phyloP scores from a whole-genome alignment of 1,140 invertebrate genomes.

The Brachionus sp. region DNA sequence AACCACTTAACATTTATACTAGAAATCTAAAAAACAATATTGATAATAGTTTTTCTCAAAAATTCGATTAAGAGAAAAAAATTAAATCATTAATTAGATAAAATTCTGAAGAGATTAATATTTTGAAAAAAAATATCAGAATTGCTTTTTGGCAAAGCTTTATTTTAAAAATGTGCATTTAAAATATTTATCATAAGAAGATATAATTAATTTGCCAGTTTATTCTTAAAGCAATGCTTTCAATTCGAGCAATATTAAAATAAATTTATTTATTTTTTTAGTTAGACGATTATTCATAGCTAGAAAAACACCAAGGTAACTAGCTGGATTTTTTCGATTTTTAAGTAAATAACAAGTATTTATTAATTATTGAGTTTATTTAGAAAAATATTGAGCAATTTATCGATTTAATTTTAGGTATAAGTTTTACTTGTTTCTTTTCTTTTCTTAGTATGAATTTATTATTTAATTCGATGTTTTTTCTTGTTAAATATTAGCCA shows the following conservation, averaged over 20 bases:
- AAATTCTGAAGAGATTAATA: background rate
- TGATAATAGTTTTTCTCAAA: background rate
- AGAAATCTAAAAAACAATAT: background rate
- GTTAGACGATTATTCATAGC: background rate
- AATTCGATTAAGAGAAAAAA: background rate
- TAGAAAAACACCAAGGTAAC: background rate
- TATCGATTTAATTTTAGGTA: background rate
- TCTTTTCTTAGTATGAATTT: background rate
- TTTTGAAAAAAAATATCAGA: background rate
- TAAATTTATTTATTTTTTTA: background rate
- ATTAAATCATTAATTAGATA: background rate
- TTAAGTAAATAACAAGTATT: background rate
- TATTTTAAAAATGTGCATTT: background rate
- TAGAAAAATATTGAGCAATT: background rate
- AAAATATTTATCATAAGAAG: background rate
- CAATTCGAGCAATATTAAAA: background rate
- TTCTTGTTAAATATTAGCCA: background rate
- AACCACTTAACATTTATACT: background rate
- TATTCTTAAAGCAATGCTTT: background rate
- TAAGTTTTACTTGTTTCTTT: background rate
- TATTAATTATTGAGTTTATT: background rate
- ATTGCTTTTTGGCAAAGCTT: background rate
- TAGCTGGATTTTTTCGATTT: background rate
- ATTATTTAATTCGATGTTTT: background rate
- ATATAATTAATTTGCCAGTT: too few species aligned